These are phyloP conservation scores for Dryocosmus kuriphilus DNA, from an alignment of 2,888 invertebrate genomes.

Conservation along the genomic window DNA sequence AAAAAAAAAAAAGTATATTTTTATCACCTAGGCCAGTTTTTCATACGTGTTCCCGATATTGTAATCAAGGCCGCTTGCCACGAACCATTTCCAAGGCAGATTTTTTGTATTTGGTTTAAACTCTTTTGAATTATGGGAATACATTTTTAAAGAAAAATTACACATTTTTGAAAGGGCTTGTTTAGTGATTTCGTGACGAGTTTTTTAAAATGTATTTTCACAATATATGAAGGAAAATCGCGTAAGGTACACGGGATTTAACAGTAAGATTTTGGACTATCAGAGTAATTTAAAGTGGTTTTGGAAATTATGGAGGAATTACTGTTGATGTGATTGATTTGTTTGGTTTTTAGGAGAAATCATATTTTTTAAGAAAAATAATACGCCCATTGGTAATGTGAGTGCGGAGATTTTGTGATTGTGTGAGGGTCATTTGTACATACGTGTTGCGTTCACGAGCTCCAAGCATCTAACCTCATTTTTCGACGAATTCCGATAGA, in stretches of 20 bases:
- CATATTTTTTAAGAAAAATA: slow-evolving; percentile 7
- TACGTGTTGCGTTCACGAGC: slow-evolving; percentile 34
- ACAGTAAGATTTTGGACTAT: slow-evolving; percentile 8
- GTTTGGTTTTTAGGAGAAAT: not conserved
- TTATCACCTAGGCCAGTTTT: not conserved
- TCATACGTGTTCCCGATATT: not conserved
- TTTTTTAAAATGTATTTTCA: not conserved
- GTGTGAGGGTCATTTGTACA: slow-evolving; percentile 16
- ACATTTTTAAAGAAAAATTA: not conserved
- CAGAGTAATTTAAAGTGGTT: not conserved
- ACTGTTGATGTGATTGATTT: not conserved
- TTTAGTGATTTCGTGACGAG: not conserved
- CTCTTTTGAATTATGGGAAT: not conserved
- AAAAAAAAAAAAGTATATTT: not conserved
- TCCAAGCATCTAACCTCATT: slow-evolving; percentile 36
- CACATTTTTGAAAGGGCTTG: not conserved
- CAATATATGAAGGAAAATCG: not conserved
- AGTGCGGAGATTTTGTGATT: slow-evolving; percentile 1
- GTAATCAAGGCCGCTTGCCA: slow-evolving; percentile 2
- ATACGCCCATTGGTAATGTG: slow-evolving; percentile 12
- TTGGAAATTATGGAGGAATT: not conserved
- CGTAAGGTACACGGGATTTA: not conserved
- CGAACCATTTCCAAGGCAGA: slow-evolving; percentile 19
- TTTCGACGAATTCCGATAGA: slow-evolving; percentile 26
- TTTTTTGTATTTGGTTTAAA: slow-evolving; percentile 23